Evolutionary conservation across 2,888 invertebrate genomes (phyloP).

Genomic region (Monopis laevigella): DNA sequence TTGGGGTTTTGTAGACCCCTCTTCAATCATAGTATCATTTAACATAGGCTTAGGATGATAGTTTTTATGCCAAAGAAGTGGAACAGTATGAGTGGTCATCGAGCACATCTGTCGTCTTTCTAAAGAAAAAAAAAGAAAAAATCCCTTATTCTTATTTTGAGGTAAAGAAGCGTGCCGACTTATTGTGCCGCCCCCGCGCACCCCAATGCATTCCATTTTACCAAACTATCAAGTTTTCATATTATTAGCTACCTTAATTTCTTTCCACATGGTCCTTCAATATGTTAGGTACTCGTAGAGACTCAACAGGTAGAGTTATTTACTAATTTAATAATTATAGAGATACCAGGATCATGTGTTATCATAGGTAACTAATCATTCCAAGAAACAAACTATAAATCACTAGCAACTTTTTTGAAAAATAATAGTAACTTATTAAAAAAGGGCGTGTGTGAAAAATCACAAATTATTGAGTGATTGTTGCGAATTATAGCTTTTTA

Average conservation of each 20-base stretch:
- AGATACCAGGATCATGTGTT: too few species aligned
- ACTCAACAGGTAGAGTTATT: too few species aligned
- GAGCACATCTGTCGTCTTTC: slow-evolving; percentile 45
- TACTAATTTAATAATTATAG: too few species aligned
- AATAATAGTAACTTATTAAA: slow-evolving; percentile 17
- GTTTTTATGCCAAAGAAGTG: slow-evolving; percentile 2
- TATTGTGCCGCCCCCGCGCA: slow-evolving; percentile 31
- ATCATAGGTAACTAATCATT: too few species aligned
- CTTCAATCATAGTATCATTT: slow-evolving; percentile 46
- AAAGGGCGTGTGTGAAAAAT: slow-evolving; percentile 57
- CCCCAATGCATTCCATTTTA: neutral
- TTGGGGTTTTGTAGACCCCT: slow-evolving; percentile 21
- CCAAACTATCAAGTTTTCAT: neutral
- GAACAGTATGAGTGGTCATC: slow-evolving; percentile 54
- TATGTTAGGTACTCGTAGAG: too few species aligned
- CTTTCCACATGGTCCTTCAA: too few species aligned
- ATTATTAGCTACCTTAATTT: neutral
- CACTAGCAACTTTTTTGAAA: slow-evolving; percentile 17
- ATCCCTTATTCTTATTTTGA: slow-evolving; percentile 25
- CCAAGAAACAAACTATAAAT: slow-evolving; percentile 7
- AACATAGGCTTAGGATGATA: slow-evolving; percentile 28
- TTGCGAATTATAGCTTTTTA: slow-evolving; percentile 7
- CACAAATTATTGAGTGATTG: slow-evolving; percentile 46
- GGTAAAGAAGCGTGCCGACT: slow-evolving; percentile 55
- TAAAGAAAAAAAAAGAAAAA: slow-evolving; percentile 24